Conservation (phyloP, 2,797 vertebrate genomes). For the Phataginus tetradactyla region DNA sequence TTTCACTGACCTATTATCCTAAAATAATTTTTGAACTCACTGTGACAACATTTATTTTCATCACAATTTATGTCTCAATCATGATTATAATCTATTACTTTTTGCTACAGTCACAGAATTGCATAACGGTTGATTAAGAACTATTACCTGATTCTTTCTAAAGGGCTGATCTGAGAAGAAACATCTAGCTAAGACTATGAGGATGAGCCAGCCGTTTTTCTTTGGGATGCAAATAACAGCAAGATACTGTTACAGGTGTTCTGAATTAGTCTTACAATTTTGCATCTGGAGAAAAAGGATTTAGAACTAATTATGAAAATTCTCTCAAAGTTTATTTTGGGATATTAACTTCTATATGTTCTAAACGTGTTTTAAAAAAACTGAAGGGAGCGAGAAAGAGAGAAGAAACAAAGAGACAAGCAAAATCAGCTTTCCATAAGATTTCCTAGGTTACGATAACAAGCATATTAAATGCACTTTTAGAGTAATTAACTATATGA, state of each 20-base stretch:
- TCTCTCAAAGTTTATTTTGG: neutral
- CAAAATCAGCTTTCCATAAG: neutral
- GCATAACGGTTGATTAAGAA: neutral
- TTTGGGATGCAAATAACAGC: constrained; percentile 3
- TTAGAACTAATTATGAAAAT: constrained; percentile 47
- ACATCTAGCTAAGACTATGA: neutral
- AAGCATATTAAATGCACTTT: neutral
- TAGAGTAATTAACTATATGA: neutral
- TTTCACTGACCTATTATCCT: neutral
- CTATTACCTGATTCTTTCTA: neutral
- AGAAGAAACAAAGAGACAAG: neutral
- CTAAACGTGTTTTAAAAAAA: neutral
- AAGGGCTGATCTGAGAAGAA: neutral
- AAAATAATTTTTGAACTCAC: neutral
- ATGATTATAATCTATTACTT: neutral
- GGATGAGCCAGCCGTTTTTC: neutral
- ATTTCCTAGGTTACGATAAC: neutral
- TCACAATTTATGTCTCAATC: neutral
- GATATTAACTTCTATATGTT: neutral
- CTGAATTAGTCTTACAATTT: constrained; percentile 9
- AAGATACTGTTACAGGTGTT: constrained; percentile 38
- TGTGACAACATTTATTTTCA: constrained; percentile 26
- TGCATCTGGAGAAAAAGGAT: constrained; percentile 38
- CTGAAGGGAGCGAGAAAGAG: neutral
- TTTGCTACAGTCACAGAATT: neutral